A percentile compares a stretch with the other conserved stretches of the same genome.
Evolutionary conservation across 2,888 invertebrate species (phyloP).

Genomic region (Drosophila macrospina): DNA sequence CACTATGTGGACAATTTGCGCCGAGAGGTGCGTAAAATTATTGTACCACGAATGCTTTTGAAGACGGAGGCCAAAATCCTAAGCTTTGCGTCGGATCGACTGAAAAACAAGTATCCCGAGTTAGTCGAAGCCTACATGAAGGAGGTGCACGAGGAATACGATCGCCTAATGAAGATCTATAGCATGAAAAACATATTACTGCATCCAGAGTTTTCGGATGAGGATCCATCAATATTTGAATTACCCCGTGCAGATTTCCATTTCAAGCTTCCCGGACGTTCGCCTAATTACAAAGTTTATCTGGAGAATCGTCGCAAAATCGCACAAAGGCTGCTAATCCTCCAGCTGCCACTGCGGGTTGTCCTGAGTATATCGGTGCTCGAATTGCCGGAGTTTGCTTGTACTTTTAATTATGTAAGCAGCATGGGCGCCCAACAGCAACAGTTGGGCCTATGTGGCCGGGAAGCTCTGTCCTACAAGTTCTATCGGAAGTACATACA

Average conservation of each 20-base stretch:
- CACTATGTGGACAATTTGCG: slow-evolving; percentile 87
- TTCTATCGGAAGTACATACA: slow-evolving; percentile 76
- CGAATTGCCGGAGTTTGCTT: slow-evolving; percentile 84
- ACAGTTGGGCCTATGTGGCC: slow-evolving; percentile 74
- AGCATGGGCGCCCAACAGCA: slow-evolving; percentile 62
- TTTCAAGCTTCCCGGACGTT: slow-evolving; percentile 88
- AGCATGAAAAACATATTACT: slow-evolving; percentile 89
- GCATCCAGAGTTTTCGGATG: slow-evolving; percentile 87
- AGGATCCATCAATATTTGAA: slow-evolving; percentile 85
- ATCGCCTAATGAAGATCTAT: slow-evolving; percentile 87
- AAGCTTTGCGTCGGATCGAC: slow-evolving; percentile 86
- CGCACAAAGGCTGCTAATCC: slow-evolving; percentile 87
- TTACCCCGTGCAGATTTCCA: slow-evolving; percentile 78
- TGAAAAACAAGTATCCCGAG: slow-evolving; percentile 87
- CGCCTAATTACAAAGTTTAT: slow-evolving; percentile 87
- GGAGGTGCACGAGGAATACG: slow-evolving; percentile 87
- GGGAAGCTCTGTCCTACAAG: slow-evolving; percentile 71
- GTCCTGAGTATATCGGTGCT: slow-evolving; percentile 80
- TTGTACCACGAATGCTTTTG: slow-evolving; percentile 88
- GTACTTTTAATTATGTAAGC: slow-evolving; percentile 78
- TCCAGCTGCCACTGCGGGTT: slow-evolving; percentile 88
- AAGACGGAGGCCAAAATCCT: slow-evolving; percentile 88
- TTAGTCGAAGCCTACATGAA: slow-evolving; percentile 86
- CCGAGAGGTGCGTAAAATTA: slow-evolving; percentile 87
- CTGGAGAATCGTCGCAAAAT: slow-evolving; percentile 87